Evolutionary conservation across 2,888 invertebrate genomes (phyloP).

Genomic region (Lasioglossum morio): DNA sequence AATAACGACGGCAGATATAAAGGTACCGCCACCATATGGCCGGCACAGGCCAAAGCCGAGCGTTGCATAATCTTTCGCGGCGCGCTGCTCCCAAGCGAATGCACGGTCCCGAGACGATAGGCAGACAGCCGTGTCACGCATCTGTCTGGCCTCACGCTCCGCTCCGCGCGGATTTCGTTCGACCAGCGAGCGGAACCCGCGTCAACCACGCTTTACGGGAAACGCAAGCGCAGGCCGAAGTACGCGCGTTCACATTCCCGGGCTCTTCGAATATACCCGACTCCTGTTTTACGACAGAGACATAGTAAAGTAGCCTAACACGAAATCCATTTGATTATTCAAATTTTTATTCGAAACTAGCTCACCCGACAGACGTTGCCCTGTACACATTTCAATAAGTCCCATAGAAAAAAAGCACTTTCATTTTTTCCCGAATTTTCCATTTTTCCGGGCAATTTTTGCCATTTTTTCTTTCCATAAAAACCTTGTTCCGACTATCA

Average conservation of each 20-base stretch:
- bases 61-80: slow-evolving; percentile 78
- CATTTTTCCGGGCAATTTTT: too few relatives aligned
- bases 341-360: too few relatives aligned
- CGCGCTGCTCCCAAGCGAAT: slow-evolving; percentile 38
- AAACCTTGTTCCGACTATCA: too few relatives aligned
- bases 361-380: too few relatives aligned
- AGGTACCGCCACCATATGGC: slow-evolving; percentile 82
- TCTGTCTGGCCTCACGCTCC: slow-evolving; percentile 74
- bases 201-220: neutral
- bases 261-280: neutral
- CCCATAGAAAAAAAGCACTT: too few relatives aligned
- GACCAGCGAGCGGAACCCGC: neutral
- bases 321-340: too few relatives aligned
- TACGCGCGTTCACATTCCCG: neutral
- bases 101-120: slow-evolving; percentile 59
- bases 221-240: neutral
- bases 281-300: neutral
- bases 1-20: slow-evolving; percentile 78
- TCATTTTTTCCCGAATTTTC: too few relatives aligned
- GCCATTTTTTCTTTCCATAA: too few relatives aligned
- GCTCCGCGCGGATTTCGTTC: slow-evolving; percentile 26
- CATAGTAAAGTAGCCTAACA: too few relatives aligned
- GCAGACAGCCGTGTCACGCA: slow-evolving; percentile 79
- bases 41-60: slow-evolving; percentile 58
- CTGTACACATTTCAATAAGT: too few relatives aligned